These are phyloP conservation scores for Hydrolagus affinis DNA, from an alignment of 2,113 vertebrate species.

Conservation along the genomic window DNA sequence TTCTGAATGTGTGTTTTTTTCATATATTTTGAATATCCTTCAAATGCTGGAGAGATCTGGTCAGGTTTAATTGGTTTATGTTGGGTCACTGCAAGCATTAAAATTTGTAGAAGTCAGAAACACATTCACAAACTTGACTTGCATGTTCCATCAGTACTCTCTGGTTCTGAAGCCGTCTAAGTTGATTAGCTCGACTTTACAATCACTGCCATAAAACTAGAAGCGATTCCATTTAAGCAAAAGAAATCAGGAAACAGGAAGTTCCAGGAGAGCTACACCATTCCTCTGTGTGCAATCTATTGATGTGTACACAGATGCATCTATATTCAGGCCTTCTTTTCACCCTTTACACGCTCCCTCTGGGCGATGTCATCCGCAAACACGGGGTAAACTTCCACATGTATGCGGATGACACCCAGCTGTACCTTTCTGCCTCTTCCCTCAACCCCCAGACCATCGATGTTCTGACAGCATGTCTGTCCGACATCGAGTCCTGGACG, in stretches of 20 bases:
- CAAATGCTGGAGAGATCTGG: background rate
- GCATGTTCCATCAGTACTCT: slow-evolving; percentile 43
- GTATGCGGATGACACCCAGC: no score
- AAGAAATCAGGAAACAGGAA: slow-evolving; percentile 44
- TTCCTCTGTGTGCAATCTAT: slow-evolving; percentile 42
- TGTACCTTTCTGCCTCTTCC: no score
- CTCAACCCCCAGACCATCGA: no score
- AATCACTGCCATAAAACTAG: slow-evolving; percentile 41
- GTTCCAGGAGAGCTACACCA: slow-evolving; percentile 49
- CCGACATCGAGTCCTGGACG: background rate
- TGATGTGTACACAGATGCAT: slow-evolving; percentile 41
- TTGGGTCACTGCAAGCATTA: slow-evolving; percentile 6
- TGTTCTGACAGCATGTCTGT: no score
- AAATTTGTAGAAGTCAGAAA: slow-evolving; percentile 40
- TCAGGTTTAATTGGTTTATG: slow-evolving; percentile 27
- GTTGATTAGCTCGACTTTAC: slow-evolving; percentile 48
- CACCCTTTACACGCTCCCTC: no score
- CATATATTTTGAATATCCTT: no score
- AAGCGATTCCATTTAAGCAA: slow-evolving; percentile 41
- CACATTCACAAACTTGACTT: slow-evolving; percentile 38
- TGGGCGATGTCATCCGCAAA: no score
- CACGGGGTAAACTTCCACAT: no score
- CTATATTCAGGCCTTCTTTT: no score
- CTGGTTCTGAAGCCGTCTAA: slow-evolving; percentile 54
- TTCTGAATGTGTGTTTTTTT: background rate